Evolutionary conservation across 2,888 invertebrate species (phyloP), one percentile per base, ranked within the genome.

Genomic region (Diachrysia chrysitis): DNA sequence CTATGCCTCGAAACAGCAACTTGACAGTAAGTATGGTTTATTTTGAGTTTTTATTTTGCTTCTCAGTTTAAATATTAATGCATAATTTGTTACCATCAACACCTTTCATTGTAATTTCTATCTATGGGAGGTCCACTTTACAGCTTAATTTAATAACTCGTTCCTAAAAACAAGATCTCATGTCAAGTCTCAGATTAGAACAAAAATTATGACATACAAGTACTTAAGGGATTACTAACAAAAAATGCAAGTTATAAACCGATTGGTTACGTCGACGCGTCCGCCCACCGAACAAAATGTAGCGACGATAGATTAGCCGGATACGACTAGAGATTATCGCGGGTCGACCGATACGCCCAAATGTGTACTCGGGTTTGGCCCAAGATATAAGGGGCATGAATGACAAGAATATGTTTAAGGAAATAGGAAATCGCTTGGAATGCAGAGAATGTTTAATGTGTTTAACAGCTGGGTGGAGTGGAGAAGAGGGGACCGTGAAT

Each of bases 241-340:
- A 75, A 76, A 82, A 82, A 77, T 63, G 59, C 62, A 63, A 54
- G 55, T 68, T 60, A 66, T 75, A 77, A 83, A 85, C 83, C 82
- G 83, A 83, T 81, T 76, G 79, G 82, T 88, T 85, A 86, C 86
- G 88, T 89, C 86, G 83, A 83, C 74, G 79, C 79, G 82, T 81
- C 89, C 92, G 89, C 93, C 93, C 91, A 92, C 93, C 72, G 67
- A 69, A 85, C 84, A 77, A 83, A 87, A 83, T 79, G 79, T 90
- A 89, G 48, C 91, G 90, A 90, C 90, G 86, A 88, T 87, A 89
- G 90, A 91, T 91, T 88, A 90, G 85, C 91, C 93, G 92, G 93
- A 93, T 93, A 89, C 80, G 84, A 85, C 79, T 81, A 76, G 73
- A 89, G 89, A 92, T 92, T 88, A 90, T 86, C 87, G 82, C 83